A percentile compares a stretch with the other conserved stretches of the same genome.
Conservation (phyloP, 2,113 vertebrate genomes). For the Paedocypris sp. region DNA sequence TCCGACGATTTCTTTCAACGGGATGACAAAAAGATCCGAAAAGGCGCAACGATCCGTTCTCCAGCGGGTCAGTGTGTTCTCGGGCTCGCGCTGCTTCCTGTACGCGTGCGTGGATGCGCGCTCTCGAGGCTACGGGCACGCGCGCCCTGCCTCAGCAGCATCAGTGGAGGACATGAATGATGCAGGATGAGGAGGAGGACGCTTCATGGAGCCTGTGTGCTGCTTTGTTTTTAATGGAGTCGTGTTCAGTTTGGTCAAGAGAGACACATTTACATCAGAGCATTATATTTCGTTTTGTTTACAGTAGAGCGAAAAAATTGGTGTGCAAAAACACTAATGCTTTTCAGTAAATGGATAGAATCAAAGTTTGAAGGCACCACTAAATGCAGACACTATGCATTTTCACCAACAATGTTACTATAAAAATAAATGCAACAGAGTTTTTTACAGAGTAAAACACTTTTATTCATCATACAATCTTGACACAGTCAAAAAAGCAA, state of each 20-base stretch:
- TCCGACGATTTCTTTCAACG: not conserved
- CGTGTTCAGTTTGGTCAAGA: not conserved
- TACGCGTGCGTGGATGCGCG: slow-evolving; percentile 30
- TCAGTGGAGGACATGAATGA: not conserved
- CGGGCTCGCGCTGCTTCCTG: slow-evolving; percentile 27
- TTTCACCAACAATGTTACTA: too few relatives aligned
- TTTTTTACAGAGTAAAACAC: too few relatives aligned
- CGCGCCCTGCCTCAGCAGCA: slow-evolving; percentile 21
- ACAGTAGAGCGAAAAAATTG: too few relatives aligned
- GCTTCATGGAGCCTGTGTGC: not conserved
- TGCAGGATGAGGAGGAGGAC: not conserved
- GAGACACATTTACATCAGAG: not conserved
- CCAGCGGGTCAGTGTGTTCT: slow-evolving; percentile 8
- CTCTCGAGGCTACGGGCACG: slow-evolving; percentile 10
- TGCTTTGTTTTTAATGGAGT: not conserved
- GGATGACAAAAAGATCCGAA: not conserved
- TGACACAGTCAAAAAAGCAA: too few relatives aligned
- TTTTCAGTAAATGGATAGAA: too few relatives aligned
- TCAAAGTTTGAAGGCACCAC: too few relatives aligned
- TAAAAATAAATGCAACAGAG: too few relatives aligned
- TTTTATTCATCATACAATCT: too few relatives aligned
- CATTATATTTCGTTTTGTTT: not conserved
- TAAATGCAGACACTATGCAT: too few relatives aligned
- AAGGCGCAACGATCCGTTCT: slow-evolving; percentile 4
- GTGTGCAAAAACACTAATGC: too few relatives aligned